phyloP scores from a whole-genome alignment of 2,888 invertebrate species.

The Dyspetes luteomarginatus region DNA sequence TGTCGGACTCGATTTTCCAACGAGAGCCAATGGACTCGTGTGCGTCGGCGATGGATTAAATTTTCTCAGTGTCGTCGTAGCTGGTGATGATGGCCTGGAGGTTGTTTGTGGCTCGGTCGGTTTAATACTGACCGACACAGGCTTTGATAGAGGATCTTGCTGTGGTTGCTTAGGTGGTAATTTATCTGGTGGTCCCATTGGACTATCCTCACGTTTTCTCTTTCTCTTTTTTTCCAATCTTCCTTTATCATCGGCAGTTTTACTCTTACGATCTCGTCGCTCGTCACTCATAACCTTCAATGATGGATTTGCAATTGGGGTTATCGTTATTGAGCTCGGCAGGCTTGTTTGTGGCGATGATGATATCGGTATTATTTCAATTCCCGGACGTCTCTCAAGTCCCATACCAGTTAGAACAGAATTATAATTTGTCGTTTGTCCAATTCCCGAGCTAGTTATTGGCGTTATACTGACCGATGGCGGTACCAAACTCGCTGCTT shows the following conservation, averaged over 20 bases:
- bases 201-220: conserved; percentile 90
- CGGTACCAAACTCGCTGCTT: conserved; percentile 84
- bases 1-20: conserved; percentile 85
- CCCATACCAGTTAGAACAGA: conserved; percentile 86
- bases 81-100: conserved; percentile 88
- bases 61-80: conserved; percentile 87
- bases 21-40: conserved; percentile 87
- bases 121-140: conserved; percentile 90
- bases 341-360: conserved; percentile 87
- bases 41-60: conserved; percentile 90
- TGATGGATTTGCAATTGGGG: conserved; percentile 88
- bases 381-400: conserved; percentile 89
- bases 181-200: conserved; percentile 92
- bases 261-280: conserved; percentile 83
- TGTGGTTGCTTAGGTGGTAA: conserved; percentile 87
- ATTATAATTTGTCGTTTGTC: conserved; percentile 84
- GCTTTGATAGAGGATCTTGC: conserved; percentile 88
- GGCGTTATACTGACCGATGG: conserved; percentile 88
- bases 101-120: conserved; percentile 86
- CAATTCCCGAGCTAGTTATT: conserved; percentile 78
- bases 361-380: conserved; percentile 93
- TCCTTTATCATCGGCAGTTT: conserved; percentile 82
- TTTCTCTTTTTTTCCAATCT: conserved; percentile 89
- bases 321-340: conserved; percentile 94
- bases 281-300: conserved; percentile 83